phyloP scores from a whole-genome alignment of 2,888 invertebrate genomes.

The Arctia plantaginis region DNA sequence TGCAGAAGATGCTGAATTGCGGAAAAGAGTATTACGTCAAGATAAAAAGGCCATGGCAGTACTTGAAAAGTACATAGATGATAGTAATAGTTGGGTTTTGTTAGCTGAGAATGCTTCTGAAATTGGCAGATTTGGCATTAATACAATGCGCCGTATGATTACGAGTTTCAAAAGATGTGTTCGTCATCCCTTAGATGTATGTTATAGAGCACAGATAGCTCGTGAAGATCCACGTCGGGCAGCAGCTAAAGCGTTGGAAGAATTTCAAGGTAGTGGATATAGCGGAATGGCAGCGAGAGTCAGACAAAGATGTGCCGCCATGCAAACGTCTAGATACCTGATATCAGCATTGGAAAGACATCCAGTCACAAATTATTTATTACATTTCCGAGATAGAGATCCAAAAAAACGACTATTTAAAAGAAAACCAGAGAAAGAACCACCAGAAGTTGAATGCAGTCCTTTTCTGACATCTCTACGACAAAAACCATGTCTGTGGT shows the following conservation, averaged over 20 bases:
- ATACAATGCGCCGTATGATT: slow-evolving; percentile 22
- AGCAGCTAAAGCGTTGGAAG: background rate
- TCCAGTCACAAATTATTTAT: slow-evolving; percentile 28
- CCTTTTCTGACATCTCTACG: slow-evolving; percentile 64
- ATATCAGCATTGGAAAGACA: slow-evolving; percentile 17
- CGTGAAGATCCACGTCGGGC: background rate
- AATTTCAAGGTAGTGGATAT: slow-evolving; percentile 2
- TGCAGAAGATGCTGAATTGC: background rate
- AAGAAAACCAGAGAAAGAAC: slow-evolving; percentile 23
- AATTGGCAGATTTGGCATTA: slow-evolving; percentile 30
- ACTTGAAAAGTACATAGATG: background rate
- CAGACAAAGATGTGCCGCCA: slow-evolving; percentile 17
- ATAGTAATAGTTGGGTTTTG: background rate
- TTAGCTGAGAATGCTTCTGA: slow-evolving; percentile 36
- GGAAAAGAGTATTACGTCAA: background rate
- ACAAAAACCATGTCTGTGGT: slow-evolving; percentile 56
- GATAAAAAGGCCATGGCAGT: slow-evolving; percentile 22
- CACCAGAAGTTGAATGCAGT: slow-evolving; percentile 56
- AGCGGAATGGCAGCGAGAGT: slow-evolving; percentile 17
- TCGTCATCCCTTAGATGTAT: slow-evolving; percentile 24
- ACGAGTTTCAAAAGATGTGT: slow-evolving; percentile 1
- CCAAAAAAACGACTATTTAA: slow-evolving; percentile 26
- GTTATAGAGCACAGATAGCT: background rate
- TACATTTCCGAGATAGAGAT: slow-evolving; percentile 27
- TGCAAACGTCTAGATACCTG: background rate